Evolutionary conservation across 2,888 invertebrate species (phyloP).

Genomic region (Volucella bombylans): DNA sequence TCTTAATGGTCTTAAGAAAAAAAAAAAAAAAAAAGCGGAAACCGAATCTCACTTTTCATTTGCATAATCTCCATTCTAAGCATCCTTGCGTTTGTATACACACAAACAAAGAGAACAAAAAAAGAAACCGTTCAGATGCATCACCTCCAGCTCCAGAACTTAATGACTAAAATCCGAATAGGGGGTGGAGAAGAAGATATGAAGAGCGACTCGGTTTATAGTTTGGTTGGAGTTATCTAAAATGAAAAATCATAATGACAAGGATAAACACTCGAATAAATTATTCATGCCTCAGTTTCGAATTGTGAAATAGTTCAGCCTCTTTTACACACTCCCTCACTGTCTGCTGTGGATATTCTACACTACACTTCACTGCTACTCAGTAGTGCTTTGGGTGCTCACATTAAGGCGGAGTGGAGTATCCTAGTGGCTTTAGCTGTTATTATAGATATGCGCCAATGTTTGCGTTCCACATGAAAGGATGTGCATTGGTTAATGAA

Average conservation of each 20-base stretch:
- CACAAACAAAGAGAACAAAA: neutral
- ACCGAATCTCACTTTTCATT: conserved; percentile 66
- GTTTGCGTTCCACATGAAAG: conserved; percentile 64
- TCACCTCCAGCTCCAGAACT: conserved; percentile 31
- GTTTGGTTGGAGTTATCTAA: conserved; percentile 64
- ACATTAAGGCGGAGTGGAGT: conserved; percentile 9
- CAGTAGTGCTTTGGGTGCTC: neutral
- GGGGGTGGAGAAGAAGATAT: neutral
- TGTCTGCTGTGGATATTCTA: no score
- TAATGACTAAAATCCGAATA: conserved; percentile 19
- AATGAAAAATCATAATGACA: conserved; percentile 74
- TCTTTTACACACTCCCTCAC: neutral
- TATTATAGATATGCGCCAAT: conserved; percentile 41
- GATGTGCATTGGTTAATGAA: conserved; percentile 72
- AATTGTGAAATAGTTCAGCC: conserved; percentile 69
- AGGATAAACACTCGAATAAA: conserved; percentile 74
- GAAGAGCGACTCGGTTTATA: no score
- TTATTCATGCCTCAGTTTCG: conserved; percentile 71
- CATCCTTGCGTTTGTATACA: conserved; percentile 66
- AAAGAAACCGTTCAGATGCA: conserved; percentile 52
- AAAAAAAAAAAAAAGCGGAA: conserved; percentile 36
- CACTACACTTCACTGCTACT: conserved; percentile 34
- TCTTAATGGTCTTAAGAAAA: conserved; percentile 57
- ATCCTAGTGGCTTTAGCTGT: conserved; percentile 43
- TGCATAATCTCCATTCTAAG: conserved; percentile 70